Conservation (phyloP, 2,888 invertebrate species). For the Mimas tiliae region DNA sequence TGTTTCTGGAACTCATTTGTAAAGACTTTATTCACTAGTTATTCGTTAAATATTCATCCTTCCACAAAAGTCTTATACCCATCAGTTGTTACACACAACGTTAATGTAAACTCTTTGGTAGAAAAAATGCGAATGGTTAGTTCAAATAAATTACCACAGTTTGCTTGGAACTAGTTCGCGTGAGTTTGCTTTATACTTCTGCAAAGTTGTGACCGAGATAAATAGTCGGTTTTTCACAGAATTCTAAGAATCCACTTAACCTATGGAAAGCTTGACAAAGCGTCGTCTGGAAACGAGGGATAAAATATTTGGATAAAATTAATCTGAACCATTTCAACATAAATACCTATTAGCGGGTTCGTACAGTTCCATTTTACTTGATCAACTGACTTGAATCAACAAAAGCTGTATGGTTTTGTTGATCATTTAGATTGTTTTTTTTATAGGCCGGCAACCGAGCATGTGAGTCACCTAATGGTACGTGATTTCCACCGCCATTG, state of each 20-base stretch:
- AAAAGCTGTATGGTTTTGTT: too few relatives aligned
- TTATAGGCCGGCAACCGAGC: too few relatives aligned
- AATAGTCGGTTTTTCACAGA: constrained; percentile 28
- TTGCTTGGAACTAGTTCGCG: constrained; percentile 26
- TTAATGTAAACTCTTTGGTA: background rate
- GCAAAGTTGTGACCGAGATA: constrained; percentile 31
- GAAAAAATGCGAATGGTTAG: background rate
- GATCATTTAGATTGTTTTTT: too few relatives aligned
- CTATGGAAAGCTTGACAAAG: constrained; percentile 20
- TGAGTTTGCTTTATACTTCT: constrained; percentile 30
- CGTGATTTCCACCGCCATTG: too few relatives aligned
- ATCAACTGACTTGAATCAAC: too few relatives aligned
- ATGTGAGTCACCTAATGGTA: too few relatives aligned
- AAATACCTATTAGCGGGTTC: too few relatives aligned
- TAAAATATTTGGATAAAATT: constrained; percentile 10
- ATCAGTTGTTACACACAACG: background rate
- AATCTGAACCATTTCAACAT: background rate
- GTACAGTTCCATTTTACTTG: too few relatives aligned
- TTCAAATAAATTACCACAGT: constrained; percentile 29
- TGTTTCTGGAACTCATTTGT: too few relatives aligned
- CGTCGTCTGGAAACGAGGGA: constrained; percentile 26
- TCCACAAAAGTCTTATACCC: background rate
- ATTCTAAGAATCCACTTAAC: constrained; percentile 23
- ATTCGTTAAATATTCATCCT: too few relatives aligned
- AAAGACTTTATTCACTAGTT: too few relatives aligned